A percentile compares a stretch with the other conserved stretches of the same genome.
phyloP scores from a whole-genome alignment of 2,888 invertebrate species.

The Margaritifera margaritifera region DNA sequence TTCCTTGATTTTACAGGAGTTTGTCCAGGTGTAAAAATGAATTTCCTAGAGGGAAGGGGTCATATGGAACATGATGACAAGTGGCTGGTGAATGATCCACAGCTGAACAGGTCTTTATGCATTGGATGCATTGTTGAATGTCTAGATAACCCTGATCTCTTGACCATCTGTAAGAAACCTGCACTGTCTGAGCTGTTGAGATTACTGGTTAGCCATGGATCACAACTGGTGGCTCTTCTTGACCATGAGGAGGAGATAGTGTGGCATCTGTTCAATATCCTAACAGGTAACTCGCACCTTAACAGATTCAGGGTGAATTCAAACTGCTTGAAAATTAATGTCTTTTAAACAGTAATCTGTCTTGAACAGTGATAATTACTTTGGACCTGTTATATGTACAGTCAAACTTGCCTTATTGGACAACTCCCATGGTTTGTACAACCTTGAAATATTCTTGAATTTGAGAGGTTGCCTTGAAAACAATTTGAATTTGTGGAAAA shows the following conservation, averaged over 20 bases:
- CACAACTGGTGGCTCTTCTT: conserved; percentile 35
- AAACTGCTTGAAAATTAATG: no score
- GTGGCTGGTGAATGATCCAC: conserved; percentile 34
- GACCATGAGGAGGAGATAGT: conserved; percentile 34
- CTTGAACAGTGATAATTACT: no score
- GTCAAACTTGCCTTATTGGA: no score
- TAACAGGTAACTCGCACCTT: conserved; percentile 31
- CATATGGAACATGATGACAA: conserved; percentile 40
- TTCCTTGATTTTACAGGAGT: neutral
- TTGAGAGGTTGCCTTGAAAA: no score
- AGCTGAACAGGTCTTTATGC: conserved; percentile 34
- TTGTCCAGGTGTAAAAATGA: conserved; percentile 15
- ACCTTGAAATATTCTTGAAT: no score
- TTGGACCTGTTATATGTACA: no score
- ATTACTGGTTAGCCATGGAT: conserved; percentile 27
- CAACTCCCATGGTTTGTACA: no score
- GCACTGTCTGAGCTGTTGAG: conserved; percentile 37
- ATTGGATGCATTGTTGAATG: conserved; percentile 47
- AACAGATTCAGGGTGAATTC: no score
- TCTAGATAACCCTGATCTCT: conserved; percentile 32
- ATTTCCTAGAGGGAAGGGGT: conserved; percentile 16
- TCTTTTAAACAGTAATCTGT: no score
- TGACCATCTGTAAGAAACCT: conserved; percentile 41
- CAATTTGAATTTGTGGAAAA: no score
- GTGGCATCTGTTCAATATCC: conserved; percentile 36